These are phyloP conservation scores for Aphelenchoides bicaudatus DNA, from an alignment of 2,888 invertebrate species.

Conservation along the genomic window DNA sequence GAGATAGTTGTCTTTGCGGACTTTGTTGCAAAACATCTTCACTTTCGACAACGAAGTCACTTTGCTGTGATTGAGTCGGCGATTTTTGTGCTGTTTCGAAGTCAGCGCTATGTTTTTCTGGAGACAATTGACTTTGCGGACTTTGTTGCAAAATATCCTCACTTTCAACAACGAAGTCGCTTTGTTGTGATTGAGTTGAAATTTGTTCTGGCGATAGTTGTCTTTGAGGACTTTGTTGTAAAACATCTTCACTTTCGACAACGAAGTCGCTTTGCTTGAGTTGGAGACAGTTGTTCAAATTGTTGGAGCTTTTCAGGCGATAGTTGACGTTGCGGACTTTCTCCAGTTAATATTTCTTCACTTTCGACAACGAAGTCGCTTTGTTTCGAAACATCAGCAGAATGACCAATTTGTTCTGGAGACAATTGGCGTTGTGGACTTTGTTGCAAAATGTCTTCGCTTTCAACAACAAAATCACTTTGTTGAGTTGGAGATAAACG, in stretches of 20 bases:
- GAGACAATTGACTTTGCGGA: no score
- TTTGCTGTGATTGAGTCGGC: not conserved
- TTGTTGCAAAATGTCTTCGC: conserved; percentile 15
- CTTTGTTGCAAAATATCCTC: conserved; percentile 16
- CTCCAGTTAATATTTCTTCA: conserved; percentile 3
- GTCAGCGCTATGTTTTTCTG: not conserved
- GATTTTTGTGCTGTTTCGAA: not conserved
- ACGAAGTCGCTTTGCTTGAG: not conserved
- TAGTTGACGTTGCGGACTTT: not conserved
- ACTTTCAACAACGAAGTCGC: conserved; percentile 8
- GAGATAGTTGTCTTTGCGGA: not conserved
- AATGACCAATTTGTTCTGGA: no score
- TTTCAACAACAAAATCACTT: conserved; percentile 3
- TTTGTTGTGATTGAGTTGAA: not conserved
- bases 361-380: conserved; percentile 8
- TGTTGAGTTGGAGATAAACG: not conserved
- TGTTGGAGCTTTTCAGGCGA: not conserved
- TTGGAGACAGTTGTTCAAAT: not conserved
- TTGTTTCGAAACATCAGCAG: no score
- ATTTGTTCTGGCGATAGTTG: not conserved
- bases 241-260: conserved; percentile 10
- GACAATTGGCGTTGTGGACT: no score
- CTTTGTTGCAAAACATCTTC: not conserved
- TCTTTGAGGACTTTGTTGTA: not conserved
- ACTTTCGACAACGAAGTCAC: not conserved